phyloP scores from a whole-genome alignment of 2,797 vertebrate species.

The Anguilla obscura region DNA sequence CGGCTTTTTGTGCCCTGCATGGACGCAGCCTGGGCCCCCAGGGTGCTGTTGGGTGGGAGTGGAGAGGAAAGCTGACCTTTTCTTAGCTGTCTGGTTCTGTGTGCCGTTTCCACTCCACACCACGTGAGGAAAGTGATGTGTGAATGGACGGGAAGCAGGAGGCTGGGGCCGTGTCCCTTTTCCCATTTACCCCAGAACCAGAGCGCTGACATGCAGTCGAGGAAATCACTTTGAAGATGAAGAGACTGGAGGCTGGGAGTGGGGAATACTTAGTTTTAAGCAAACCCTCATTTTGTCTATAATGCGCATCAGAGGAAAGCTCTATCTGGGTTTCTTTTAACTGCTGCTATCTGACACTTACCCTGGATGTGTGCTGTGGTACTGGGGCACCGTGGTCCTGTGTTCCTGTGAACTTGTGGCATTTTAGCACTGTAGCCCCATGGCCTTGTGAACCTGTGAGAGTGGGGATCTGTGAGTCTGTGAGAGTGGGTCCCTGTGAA shows the following conservation, averaged over 20 bases:
- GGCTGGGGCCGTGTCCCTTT: not conserved
- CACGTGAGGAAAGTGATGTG: not conserved
- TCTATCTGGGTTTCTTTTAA: not conserved
- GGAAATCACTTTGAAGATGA: not conserved
- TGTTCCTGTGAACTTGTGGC: not conserved
- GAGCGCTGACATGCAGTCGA: not conserved
- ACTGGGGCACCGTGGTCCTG: not conserved
- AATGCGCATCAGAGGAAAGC: not conserved
- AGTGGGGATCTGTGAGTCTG: not conserved
- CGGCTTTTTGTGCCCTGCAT: not conserved
- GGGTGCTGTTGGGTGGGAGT: not conserved
- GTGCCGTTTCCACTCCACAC: not conserved
- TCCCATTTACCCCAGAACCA: not conserved
- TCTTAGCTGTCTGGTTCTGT: not conserved
- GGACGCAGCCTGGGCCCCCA: not conserved
- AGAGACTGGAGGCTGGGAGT: not conserved
- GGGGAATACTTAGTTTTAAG: not conserved
- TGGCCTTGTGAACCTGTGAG: not conserved
- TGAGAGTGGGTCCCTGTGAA: not conserved
- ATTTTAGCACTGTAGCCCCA: too few species aligned
- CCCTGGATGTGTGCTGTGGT: not conserved
- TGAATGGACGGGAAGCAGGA: not conserved
- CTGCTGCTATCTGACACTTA: not conserved
- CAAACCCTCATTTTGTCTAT: not conserved
- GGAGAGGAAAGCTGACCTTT: conserved; percentile 24